These are phyloP conservation scores for Psephotus haematonotus DNA, from an alignment of 2,113 vertebrate genomes.

Conservation along the genomic window DNA sequence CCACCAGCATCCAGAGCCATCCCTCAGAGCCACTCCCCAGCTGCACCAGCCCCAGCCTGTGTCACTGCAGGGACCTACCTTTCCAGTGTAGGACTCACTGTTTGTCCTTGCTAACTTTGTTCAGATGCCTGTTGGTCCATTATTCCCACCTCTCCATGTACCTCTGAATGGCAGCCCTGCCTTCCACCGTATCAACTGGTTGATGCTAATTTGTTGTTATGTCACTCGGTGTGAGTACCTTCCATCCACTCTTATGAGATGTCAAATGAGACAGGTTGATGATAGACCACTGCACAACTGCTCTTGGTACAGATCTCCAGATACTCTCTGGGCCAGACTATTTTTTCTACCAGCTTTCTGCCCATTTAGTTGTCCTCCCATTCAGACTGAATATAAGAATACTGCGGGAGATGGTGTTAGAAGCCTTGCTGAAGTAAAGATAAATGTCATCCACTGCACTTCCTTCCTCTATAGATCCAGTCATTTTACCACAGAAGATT, in stretches of 20 bases:
- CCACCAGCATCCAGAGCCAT: neutral
- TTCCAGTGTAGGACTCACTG: neutral
- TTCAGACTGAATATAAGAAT: neutral
- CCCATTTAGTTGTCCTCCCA: neutral
- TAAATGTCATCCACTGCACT: neutral
- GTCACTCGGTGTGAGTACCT: neutral
- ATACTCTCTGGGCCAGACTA: neutral
- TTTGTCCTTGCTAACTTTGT: neutral
- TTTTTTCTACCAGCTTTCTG: neutral
- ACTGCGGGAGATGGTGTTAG: neutral
- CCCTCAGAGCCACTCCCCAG: too few relatives aligned
- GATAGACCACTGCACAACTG: neutral
- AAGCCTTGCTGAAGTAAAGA: neutral
- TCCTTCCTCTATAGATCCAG: neutral
- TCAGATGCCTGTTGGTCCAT: neutral
- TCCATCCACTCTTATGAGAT: neutral
- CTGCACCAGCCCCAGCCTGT: neutral
- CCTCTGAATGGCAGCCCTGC: neutral
- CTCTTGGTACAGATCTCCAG: neutral
- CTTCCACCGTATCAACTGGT: neutral
- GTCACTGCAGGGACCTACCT: neutral
- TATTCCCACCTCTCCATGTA: neutral
- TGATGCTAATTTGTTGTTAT: neutral
- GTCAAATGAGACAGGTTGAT: neutral
- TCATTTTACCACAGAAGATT: neutral